phyloP scores from a whole-genome alignment of 2,113 vertebrate genomes.

The Gymnogyps californianus region DNA sequence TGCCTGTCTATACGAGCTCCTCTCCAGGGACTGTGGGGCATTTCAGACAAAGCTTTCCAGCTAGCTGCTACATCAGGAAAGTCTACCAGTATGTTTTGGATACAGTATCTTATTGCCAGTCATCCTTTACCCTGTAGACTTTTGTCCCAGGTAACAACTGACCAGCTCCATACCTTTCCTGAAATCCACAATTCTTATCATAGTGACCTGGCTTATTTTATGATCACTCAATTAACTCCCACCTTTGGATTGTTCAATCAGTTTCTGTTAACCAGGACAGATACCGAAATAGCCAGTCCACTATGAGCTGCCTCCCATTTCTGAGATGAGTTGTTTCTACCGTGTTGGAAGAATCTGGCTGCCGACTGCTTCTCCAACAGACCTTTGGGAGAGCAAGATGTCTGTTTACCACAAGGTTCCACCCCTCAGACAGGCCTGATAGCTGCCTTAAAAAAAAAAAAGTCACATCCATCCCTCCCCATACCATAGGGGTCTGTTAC shows the following conservation, averaged over 20 bases:
- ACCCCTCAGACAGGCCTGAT: not conserved
- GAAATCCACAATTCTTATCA: not conserved
- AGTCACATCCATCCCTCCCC: not conserved
- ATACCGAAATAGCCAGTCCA: not conserved
- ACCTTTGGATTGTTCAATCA: not conserved
- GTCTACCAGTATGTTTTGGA: not conserved
- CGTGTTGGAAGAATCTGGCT: not conserved
- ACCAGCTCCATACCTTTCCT: not conserved
- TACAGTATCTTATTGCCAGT: not conserved
- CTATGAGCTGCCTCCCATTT: not conserved
- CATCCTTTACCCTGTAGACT: slow-evolving; percentile 24
- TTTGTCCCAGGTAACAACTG: not conserved
- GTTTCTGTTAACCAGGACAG: not conserved
- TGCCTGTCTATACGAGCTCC: fast-evolving
- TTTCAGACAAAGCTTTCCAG: not conserved
- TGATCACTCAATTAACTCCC: not conserved
- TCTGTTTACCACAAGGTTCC: not conserved
- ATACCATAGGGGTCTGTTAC: not conserved
- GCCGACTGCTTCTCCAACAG: not conserved
- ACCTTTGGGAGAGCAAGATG: not conserved
- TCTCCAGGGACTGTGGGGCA: not conserved
- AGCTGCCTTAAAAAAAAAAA: not conserved
- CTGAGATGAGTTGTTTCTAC: not conserved
- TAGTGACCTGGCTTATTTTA: not conserved
- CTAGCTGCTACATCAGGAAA: not conserved